These are phyloP conservation scores for Hipparchia semele DNA, from an alignment of 2,888 invertebrate species.

Conservation along the genomic window DNA sequence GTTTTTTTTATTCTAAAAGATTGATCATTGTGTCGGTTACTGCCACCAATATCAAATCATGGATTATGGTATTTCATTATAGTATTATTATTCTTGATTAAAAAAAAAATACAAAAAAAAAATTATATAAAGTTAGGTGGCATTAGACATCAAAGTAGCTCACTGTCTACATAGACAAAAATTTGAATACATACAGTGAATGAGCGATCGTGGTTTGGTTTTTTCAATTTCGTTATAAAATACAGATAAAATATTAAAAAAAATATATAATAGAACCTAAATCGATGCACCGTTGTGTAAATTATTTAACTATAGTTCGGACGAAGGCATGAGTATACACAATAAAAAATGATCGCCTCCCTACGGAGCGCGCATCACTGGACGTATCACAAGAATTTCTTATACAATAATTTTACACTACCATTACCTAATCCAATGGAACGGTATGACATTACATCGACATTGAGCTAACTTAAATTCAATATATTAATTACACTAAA, in stretches of 20 bases:
- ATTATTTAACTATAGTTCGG: slow-evolving; percentile 2
- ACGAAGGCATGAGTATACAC: slow-evolving; percentile 43
- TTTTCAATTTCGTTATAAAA: slow-evolving; percentile 1
- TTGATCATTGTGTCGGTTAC: too few relatives aligned
- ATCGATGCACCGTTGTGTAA: slow-evolving; percentile 28
- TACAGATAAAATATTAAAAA: slow-evolving; percentile 2
- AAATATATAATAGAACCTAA: slow-evolving; percentile 24
- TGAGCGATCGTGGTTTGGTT: not conserved
- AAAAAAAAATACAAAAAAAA: too few relatives aligned
- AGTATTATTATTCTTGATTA: too few relatives aligned
- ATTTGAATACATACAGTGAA: too few relatives aligned
- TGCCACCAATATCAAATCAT: too few relatives aligned
- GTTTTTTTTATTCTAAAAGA: too few relatives aligned
- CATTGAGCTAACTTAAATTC: slow-evolving; percentile 81
- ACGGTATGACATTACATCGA: slow-evolving; percentile 77
- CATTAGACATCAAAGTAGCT: too few relatives aligned
- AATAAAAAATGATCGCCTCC: slow-evolving; percentile 39
- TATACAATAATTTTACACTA: slow-evolving; percentile 71
- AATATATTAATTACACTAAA: slow-evolving; percentile 68
- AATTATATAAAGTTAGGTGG: too few relatives aligned
- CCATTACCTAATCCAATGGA: slow-evolving; percentile 80
- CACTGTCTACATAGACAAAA: too few relatives aligned
- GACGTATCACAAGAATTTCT: slow-evolving; percentile 80
- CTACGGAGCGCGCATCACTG: slow-evolving; percentile 61
- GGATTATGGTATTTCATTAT: too few relatives aligned